A percentile compares a stretch with the other conserved stretches of the same genome.
phyloP scores from a whole-genome alignment of 2,113 vertebrate genomes.

The Tragelaphus buxtoni region DNA sequence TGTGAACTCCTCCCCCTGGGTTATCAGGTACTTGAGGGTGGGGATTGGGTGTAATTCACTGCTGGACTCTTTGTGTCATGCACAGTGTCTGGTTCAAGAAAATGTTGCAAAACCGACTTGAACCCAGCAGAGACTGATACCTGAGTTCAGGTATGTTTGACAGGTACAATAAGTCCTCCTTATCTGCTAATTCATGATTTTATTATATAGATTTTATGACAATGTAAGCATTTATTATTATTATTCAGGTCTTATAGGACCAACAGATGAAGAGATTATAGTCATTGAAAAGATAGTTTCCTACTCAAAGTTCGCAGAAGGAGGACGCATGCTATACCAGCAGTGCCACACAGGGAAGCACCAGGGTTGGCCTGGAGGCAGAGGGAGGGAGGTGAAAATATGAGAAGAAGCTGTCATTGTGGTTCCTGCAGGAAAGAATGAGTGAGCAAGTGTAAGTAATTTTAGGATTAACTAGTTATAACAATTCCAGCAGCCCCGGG shows the following conservation, averaged over 20 bases:
- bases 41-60: not conserved
- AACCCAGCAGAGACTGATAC: not conserved
- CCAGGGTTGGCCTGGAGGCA: not conserved
- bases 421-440: not conserved
- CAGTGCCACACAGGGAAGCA: not conserved
- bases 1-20: not conserved
- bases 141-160: not conserved
- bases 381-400: not conserved
- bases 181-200: not conserved
- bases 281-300: not conserved
- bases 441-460: not conserved
- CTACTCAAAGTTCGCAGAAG: not conserved
- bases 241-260: not conserved
- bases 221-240: not conserved
- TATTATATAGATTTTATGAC: not conserved
- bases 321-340: accelerated
- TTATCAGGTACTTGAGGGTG: not conserved
- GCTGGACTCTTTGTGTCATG: not conserved
- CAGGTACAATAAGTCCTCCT: not conserved
- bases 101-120: not conserved
- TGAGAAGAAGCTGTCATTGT: not conserved
- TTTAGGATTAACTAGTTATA: not conserved
- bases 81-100: not conserved
- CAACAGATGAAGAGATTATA: not conserved
- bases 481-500: not conserved